Evolutionary conservation across 2,797 vertebrate genomes (phyloP), one percentile per base, ranked within the genome.

Genomic region (Parotocinclus haroldoi): DNA sequence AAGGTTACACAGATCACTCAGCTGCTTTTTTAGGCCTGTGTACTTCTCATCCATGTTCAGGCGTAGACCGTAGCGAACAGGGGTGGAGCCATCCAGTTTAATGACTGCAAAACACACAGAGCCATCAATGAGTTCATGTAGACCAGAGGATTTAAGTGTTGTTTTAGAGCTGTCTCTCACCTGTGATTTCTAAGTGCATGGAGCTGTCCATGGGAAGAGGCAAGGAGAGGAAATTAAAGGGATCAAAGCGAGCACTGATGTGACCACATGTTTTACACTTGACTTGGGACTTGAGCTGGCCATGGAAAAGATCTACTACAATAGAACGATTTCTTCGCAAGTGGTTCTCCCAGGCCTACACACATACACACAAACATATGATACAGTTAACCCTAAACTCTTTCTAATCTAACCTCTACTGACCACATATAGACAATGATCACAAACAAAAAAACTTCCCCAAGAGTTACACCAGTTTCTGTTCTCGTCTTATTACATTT

Each of bases 191-290:
- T 82, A 99, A 87, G 75, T 99, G 97, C 96, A 99, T 98, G 77
- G 94, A 99, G 87, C 95, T 99, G 84, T 99, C 97, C 97, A 99
- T 99, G 72, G 97, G 97, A 64, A 99, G 89, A 39, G 97, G 97
- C 65, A 99, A 87, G 7, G 97, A 99, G 67, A 99, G 89, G 87
- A 99, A 99, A 90, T 99, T 99, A 80, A 99, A 99, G 66, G 97
- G 97, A 80, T 99, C 97, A 37, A 99, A 99, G 73, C 97, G 93
- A 59, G 96, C 96, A 46, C 97, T 99, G 81, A 98, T 95, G 82
- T 99, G 97, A 11, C 96, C 95, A 38, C 97, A 99, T 7, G 95
- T 99, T 87, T 99, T 99, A 76, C 97, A 99, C 84, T 96, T 98
- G 17, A 99, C 97, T 89, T 99, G 96, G 50, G 96, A 99, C 82